Evolutionary conservation across 2,113 vertebrate species (phyloP).

Genomic region (Pedionomus torquatus): DNA sequence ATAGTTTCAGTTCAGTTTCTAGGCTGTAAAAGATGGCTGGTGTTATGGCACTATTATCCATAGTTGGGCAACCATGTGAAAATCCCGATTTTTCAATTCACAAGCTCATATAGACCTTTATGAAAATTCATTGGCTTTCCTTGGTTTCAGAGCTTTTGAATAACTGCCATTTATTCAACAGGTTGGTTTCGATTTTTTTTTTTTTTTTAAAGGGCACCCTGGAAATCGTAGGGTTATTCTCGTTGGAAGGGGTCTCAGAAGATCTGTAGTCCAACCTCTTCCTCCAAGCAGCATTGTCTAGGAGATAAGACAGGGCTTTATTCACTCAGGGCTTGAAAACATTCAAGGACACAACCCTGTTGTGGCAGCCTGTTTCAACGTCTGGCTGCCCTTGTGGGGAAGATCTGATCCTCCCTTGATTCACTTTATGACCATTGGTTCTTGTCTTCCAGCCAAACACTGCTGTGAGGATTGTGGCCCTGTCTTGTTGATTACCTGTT

Average conservation of each 20-base stretch:
- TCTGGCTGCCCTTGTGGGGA: not conserved
- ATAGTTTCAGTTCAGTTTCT: not conserved
- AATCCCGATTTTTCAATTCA: not conserved
- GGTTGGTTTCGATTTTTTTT: too few species aligned
- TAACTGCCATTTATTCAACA: not conserved
- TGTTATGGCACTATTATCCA: not conserved
- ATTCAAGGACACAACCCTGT: not conserved
- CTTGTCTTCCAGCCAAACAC: not conserved
- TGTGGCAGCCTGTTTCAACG: not conserved
- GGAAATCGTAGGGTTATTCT: not conserved
- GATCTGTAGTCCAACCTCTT: not conserved
- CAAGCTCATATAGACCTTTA: fast-evolving
- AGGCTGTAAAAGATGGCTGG: not conserved
- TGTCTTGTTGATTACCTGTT: not conserved
- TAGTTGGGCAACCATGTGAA: not conserved
- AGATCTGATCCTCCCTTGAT: not conserved
- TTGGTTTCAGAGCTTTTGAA: not conserved
- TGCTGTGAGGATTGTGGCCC: not conserved
- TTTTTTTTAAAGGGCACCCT: not conserved
- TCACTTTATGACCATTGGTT: not conserved
- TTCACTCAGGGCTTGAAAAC: not conserved
- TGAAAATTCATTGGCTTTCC: not conserved
- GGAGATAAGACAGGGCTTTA: not conserved
- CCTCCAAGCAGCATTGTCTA: not conserved
- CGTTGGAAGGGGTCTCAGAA: not conserved